Conservation (phyloP, 2,113 vertebrate genomes). For the Nycticorax nycticorax region DNA sequence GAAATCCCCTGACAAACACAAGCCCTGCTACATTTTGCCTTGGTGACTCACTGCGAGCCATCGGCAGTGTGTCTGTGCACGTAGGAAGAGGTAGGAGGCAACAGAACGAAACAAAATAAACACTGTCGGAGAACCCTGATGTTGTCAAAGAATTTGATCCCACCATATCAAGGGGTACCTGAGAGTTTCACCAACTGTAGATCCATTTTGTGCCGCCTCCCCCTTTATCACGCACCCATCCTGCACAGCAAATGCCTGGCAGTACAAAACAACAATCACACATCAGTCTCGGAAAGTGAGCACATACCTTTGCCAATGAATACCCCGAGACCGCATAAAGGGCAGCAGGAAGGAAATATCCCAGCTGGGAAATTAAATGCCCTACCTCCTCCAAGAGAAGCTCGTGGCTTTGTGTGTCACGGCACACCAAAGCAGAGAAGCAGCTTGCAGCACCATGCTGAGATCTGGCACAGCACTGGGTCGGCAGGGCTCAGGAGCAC, state of each 20-base stretch:
- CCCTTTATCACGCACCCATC: not conserved
- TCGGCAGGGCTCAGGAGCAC: no score
- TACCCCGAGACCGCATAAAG: not conserved
- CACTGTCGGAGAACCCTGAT: not conserved
- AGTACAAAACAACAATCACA: not conserved
- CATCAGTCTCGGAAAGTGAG: not conserved
- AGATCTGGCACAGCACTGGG: no score
- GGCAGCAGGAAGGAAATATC: not conserved
- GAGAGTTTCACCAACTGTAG: not conserved
- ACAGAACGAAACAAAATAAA: not conserved
- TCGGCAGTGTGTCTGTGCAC: fast-evolving
- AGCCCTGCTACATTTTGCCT: not conserved
- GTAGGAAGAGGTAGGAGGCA: not conserved
- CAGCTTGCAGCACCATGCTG: no score
- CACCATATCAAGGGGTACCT: not conserved
- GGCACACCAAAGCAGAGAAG: not conserved
- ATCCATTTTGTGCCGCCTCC: not conserved
- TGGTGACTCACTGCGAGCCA: not conserved
- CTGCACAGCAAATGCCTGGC: not conserved
- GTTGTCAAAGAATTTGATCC: not conserved
- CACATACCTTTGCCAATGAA: not conserved
- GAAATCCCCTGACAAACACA: not conserved
- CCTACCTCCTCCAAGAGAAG: not conserved
- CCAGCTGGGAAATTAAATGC: not conserved
- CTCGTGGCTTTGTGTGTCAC: not conserved